Percentiles rank a stretch among this genome's conserved stretches.
Conservation (phyloP, 2,888 invertebrate genomes). For the Thereva unica region DNA sequence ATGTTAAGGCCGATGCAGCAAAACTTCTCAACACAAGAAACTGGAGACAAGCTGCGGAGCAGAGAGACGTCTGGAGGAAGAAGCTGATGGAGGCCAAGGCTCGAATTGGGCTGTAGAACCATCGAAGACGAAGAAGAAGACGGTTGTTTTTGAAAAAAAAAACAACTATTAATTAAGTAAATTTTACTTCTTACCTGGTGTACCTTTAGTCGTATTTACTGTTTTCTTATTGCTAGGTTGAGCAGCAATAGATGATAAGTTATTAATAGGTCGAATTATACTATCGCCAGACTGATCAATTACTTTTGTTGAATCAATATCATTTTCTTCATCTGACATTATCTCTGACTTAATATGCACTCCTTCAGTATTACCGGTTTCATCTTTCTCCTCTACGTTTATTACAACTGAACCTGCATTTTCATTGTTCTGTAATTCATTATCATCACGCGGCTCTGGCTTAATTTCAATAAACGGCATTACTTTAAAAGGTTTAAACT, state of each 20-base stretch:
- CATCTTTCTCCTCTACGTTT: slow-evolving; percentile 5
- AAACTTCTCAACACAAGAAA: too few species aligned
- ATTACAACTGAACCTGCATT: not conserved
- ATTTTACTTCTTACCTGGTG: not conserved
- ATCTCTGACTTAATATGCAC: slow-evolving; percentile 50
- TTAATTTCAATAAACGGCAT: slow-evolving; percentile 45
- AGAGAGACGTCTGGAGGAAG: too few species aligned
- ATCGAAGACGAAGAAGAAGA: too few species aligned
- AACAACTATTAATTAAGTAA: slow-evolving; percentile 1
- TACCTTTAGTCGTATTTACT: slow-evolving; percentile 1
- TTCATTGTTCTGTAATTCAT: slow-evolving; percentile 12
- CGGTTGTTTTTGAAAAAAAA: not conserved
- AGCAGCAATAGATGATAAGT: slow-evolving; percentile 35
- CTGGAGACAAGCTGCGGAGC: too few species aligned
- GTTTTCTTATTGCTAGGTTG: slow-evolving; percentile 15
- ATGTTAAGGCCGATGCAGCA: too few species aligned
- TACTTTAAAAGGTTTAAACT: slow-evolving; percentile 11
- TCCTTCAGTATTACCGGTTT: not conserved
- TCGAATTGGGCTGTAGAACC: too few species aligned
- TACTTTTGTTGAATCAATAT: slow-evolving; percentile 7
- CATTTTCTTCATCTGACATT: slow-evolving; percentile 47
- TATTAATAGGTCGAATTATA: slow-evolving; percentile 16
- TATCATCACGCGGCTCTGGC: slow-evolving; percentile 42
- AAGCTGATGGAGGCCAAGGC: too few species aligned
- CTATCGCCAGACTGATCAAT: not conserved